Conservation (phyloP, 2,113 vertebrate genomes). For the Phrynosoma blainvillii region DNA sequence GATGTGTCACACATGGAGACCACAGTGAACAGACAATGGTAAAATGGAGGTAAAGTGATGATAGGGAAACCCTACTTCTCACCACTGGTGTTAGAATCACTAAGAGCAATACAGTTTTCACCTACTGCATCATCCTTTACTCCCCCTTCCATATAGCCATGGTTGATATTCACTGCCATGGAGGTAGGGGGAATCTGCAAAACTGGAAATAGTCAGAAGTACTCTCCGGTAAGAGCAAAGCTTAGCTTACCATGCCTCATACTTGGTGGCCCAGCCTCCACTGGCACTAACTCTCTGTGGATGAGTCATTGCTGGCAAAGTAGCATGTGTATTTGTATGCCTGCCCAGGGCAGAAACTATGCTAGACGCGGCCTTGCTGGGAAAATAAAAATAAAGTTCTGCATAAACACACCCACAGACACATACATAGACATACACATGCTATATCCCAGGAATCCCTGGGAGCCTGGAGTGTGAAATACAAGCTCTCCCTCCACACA, state of each 20-base stretch:
- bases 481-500: not conserved
- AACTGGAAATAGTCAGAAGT: not conserved
- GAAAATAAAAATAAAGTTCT: not conserved
- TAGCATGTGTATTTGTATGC: not conserved
- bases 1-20: too few species aligned
- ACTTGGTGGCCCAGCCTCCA: not conserved
- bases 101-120: not conserved
- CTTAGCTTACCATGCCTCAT: not conserved
- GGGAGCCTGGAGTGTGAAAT: not conserved
- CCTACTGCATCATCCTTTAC: not conserved
- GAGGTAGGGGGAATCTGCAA: not conserved
- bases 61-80: not conserved
- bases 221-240: not conserved
- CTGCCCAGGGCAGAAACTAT: constrained; percentile 13
- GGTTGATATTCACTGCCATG: not conserved
- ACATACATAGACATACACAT: not conserved
- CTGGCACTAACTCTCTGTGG: not conserved
- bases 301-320: constrained; percentile 26
- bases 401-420: not conserved
- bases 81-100: not conserved
- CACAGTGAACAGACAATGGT: not conserved
- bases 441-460: not conserved
- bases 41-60: not conserved
- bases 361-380: not conserved
- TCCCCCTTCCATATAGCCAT: not conserved